Conservation (phyloP, 2,888 invertebrate genomes). For the Kuschelorhynchus macadamiae region DNA sequence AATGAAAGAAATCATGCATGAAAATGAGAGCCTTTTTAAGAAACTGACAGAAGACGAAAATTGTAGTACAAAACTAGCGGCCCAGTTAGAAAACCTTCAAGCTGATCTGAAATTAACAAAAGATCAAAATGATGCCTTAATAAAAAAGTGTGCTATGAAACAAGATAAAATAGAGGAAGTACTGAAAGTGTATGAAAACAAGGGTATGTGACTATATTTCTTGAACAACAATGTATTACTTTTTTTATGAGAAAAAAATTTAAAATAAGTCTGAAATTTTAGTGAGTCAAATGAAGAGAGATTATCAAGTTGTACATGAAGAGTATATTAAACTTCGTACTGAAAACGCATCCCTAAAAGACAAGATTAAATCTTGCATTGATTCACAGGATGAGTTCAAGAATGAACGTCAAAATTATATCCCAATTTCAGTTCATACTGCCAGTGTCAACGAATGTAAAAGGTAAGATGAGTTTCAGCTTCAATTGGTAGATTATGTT, state of each 20-base stretch:
- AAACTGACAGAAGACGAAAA: constrained; percentile 70
- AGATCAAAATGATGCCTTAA: constrained; percentile 68
- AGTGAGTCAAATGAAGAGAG: constrained; percentile 77
- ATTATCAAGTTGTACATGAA: constrained; percentile 76
- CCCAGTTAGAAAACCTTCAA: constrained; percentile 67
- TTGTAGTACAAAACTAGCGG: constrained; percentile 67
- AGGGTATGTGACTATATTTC: no score
- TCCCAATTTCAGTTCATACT: constrained; percentile 77
- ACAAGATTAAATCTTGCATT: constrained; percentile 73
- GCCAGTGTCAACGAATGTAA: constrained; percentile 82
- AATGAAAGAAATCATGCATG: constrained; percentile 78
- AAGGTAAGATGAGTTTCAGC: constrained; percentile 66
- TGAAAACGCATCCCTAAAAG: constrained; percentile 74
- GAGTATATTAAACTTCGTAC: constrained; percentile 74
- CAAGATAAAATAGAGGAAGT: constrained; percentile 83
- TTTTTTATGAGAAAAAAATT: neutral
- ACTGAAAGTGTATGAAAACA: constrained; percentile 81
- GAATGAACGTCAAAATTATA: constrained; percentile 71
- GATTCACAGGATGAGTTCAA: constrained; percentile 71
- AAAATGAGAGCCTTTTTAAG: constrained; percentile 77
- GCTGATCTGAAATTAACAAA: constrained; percentile 64
- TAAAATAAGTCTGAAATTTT: constrained; percentile 35
- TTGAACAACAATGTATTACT: no score
- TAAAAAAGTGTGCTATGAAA: constrained; percentile 78
- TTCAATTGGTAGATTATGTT: no score